Evolutionary conservation across 2,888 invertebrate species (phyloP).

Genomic region (Epinotia nisella): DNA sequence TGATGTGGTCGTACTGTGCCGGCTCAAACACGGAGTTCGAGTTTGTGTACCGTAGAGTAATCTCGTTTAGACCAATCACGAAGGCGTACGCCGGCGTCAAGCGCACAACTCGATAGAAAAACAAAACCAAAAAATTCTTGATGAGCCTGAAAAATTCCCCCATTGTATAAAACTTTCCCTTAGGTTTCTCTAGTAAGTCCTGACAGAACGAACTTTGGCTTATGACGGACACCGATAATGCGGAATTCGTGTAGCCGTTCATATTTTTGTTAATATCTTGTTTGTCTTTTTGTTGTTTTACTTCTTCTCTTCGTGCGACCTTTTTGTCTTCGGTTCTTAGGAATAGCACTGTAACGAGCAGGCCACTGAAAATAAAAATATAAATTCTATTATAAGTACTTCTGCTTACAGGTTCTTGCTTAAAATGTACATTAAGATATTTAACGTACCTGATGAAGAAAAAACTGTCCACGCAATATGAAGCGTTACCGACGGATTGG

Average conservation of each 20-base stretch:
- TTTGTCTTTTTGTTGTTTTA: conserved; percentile 56
- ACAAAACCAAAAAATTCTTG: conserved; percentile 79
- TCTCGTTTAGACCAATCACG: conserved; percentile 89
- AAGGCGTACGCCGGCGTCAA: conserved; percentile 93
- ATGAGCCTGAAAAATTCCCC: conserved; percentile 70
- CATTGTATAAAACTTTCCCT: conserved; percentile 65
- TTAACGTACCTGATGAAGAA: conserved; percentile 90
- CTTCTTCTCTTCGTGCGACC: conserved; percentile 59
- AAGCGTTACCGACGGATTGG: conserved; percentile 93
- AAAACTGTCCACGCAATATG: conserved; percentile 94
- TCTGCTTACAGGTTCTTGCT: neutral
- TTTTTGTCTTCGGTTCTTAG: conserved; percentile 86
- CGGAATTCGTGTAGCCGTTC: conserved; percentile 76
- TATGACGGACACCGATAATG: conserved; percentile 74
- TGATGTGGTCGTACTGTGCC: conserved; percentile 88
- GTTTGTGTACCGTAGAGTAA: conserved; percentile 89
- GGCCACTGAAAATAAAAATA: conserved; percentile 82
- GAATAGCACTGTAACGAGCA: conserved; percentile 89
- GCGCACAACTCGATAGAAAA: conserved; percentile 86
- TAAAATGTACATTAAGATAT: neutral
- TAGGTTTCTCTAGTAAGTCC: conserved; percentile 72
- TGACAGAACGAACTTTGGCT: conserved; percentile 79
- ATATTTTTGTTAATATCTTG: conserved; percentile 75
- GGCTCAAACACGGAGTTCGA: conserved; percentile 90
- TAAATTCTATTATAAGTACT: neutral